Conservation (phyloP, 2,113 vertebrate genomes). For the Chroicocephalus ridibundus region DNA sequence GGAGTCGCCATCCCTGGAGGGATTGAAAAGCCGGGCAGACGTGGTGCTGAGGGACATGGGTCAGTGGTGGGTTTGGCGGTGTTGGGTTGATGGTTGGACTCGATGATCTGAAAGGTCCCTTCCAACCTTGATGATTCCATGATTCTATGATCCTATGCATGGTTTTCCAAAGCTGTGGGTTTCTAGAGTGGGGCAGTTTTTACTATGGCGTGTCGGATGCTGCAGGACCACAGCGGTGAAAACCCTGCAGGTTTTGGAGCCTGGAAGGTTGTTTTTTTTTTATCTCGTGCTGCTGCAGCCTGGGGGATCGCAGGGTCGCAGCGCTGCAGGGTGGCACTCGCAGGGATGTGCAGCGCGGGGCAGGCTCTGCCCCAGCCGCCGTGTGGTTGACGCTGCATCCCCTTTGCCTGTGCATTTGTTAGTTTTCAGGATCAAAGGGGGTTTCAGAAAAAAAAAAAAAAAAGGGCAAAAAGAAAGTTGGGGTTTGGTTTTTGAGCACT, state of each 20-base stretch:
- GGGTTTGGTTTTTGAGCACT: background rate
- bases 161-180: rapidly evolving
- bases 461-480: background rate
- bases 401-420: rapidly evolving
- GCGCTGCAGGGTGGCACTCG: background rate
- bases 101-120: background rate
- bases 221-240: rapidly evolving
- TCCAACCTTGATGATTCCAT: background rate
- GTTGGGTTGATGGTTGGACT: background rate
- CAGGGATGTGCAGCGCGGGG: rapidly evolving
- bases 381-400: background rate
- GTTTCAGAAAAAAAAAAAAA: background rate
- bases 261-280: background rate
- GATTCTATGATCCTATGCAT: rapidly evolving
- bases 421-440: background rate
- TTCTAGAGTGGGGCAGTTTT: background rate
- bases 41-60: background rate
- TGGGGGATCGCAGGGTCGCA: background rate
- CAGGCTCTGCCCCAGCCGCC: rapidly evolving
- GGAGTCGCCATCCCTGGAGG: background rate
- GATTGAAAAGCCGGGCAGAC: background rate
- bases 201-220: rapidly evolving
- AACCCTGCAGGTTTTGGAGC: background rate
- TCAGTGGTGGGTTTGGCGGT: background rate
- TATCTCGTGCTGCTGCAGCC: background rate